Conservation (phyloP, 2,797 vertebrate species). For the Sarcoramphus papa region DNA sequence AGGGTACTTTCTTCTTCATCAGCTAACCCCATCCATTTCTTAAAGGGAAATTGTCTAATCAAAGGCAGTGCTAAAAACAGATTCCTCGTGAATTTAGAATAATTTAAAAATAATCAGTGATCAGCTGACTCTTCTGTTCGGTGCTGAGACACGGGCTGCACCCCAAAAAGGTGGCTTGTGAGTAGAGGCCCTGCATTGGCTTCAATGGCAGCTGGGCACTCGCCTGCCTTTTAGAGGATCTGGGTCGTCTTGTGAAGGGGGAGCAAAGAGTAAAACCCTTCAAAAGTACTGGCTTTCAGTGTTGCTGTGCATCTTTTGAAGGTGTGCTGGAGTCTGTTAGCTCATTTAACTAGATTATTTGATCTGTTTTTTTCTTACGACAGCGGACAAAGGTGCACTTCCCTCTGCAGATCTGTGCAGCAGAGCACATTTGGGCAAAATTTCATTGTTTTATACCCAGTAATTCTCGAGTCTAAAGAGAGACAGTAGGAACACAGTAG, state of each 20-base stretch:
- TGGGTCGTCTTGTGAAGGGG: not conserved
- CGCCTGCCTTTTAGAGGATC: not conserved
- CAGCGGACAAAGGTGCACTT: not conserved
- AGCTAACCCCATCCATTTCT: not conserved
- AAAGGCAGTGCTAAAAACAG: not conserved
- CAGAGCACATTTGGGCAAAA: constrained; percentile 8
- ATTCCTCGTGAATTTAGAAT: not conserved
- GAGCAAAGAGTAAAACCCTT: not conserved
- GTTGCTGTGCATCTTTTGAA: not conserved
- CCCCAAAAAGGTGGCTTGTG: not conserved
- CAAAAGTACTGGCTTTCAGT: not conserved
- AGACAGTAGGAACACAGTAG: not conserved
- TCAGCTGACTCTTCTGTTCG: not conserved
- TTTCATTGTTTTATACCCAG: not conserved
- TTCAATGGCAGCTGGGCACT: not conserved
- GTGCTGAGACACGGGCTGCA: not conserved
- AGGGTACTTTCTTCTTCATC: not conserved
- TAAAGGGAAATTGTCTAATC: not conserved
- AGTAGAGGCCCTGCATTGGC: not conserved
- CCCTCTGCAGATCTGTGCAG: not conserved
- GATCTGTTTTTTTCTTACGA: not conserved
- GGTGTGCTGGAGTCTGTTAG: not conserved
- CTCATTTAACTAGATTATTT: not conserved
- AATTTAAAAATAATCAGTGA: not conserved
- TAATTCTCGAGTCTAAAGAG: constrained; percentile 19